phyloP scores from a whole-genome alignment of 2,888 invertebrate genomes.

The Tricholauxania praeusta region DNA sequence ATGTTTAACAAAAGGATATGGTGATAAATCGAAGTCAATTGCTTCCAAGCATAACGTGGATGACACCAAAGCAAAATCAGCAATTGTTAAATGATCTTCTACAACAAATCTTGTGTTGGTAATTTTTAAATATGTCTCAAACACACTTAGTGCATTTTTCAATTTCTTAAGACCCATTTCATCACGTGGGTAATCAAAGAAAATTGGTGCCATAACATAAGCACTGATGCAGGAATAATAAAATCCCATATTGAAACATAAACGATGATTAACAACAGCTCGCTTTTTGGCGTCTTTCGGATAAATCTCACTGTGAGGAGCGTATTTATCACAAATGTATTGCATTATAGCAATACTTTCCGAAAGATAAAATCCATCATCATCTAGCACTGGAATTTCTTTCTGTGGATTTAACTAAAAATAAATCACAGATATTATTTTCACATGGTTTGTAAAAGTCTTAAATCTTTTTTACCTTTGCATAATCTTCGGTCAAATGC shows the following conservation, averaged over 20 bases:
- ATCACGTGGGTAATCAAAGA: constrained; percentile 80
- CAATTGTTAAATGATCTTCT: constrained; percentile 78
- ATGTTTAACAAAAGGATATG: constrained; percentile 72
- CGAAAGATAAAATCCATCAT: constrained; percentile 81
- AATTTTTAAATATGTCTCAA: constrained; percentile 76
- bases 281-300: constrained; percentile 78
- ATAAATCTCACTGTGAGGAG: constrained; percentile 75
- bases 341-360: constrained; percentile 78
- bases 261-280: constrained; percentile 82
- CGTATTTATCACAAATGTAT: constrained; percentile 83
- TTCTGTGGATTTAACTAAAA: constrained; percentile 80
- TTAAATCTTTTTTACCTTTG: constrained; percentile 69
- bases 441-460: background rate
- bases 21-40: constrained; percentile 74
- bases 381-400: constrained; percentile 83
- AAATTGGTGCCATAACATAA: constrained; percentile 77
- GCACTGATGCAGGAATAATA: constrained; percentile 77
- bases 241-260: constrained; percentile 82
- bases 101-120: constrained; percentile 76
- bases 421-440: background rate
- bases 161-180: constrained; percentile 77
- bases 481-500: constrained; percentile 79
- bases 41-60: constrained; percentile 81
- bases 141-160: constrained; percentile 74
- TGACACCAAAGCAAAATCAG: constrained; percentile 79